Base-by-base conservation (phyloP, 2,113 vertebrate genomes). In the Xerus inauris region DNA sequence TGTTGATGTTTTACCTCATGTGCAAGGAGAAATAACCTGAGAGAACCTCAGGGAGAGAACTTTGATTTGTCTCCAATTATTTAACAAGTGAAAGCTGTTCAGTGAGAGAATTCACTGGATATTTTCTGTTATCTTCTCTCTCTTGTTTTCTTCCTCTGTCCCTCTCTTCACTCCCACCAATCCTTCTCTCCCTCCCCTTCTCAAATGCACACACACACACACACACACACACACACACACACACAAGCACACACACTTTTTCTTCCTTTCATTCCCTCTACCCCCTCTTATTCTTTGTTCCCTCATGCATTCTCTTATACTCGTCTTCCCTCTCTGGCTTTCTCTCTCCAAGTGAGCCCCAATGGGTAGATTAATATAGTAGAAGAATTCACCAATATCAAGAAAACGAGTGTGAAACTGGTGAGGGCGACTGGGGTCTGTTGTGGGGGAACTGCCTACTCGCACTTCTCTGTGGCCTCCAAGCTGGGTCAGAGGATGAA, bases 11-110 rank as follows among this genome's bases (percentile, higher is more conserved):
- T 85, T 80, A 40, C 59, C 19, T 84, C 45, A 4, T 32, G 71
- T 90, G 84, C 82, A 71, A 88, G 72, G n/a, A 26, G 73, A 93
- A 83, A 57, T 64, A 54, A 85, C 32, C 69, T 40, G n/a, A 82
- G 47, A 49, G 26, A 86, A 89, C 3, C 67, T 77, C 69, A 69
- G 3, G 22, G 20, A 40, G n/a, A 89, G 89, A 32, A 1, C 30
- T 49, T 75, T 75, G 19, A 32, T 85, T 93, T 77, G 51, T 88
- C 17, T 71, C 49, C 26, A 77, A 5, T 86, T 86, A 62, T 24
- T 90, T 28, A 88, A 57, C 32, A 87, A 75, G 83, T 51, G 9
- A 89, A 86, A 72, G n/a, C 40, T 54, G 47, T n/a, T n/a, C n/a
- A n/a, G n/a, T n/a, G 16, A 8, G 32, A 79, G 32, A 79, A 86